These are phyloP conservation scores for Gymnogyps californianus DNA, from an alignment of 2,113 vertebrate genomes.

Conservation along the genomic window DNA sequence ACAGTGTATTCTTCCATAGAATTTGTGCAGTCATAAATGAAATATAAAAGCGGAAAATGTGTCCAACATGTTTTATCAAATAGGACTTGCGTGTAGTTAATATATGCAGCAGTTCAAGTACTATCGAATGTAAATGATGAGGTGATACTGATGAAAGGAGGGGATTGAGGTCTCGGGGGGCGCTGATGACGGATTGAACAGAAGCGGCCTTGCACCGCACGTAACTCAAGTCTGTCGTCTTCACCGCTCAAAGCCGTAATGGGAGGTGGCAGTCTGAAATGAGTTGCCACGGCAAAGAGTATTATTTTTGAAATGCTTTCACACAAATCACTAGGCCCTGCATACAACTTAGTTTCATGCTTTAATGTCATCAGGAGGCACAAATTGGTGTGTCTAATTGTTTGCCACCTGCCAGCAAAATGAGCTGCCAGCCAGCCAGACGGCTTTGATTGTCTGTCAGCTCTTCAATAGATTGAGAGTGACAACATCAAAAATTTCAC, in stretches of 20 bases:
- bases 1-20: not conserved
- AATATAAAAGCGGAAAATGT: conserved; percentile 52
- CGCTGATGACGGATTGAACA: conserved; percentile 97
- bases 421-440: conserved; percentile 94
- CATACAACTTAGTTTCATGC: conserved; percentile 94
- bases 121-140: conserved; percentile 84
- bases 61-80: conserved; percentile 42
- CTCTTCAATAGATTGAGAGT: conserved; percentile 86
- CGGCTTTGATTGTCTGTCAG: conserved; percentile 92
- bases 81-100: conserved; percentile 67
- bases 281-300: conserved; percentile 92
- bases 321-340: conserved; percentile 91
- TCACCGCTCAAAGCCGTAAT: conserved; percentile 93
- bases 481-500: conserved; percentile 94
- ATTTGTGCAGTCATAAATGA: conserved; percentile 19
- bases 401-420: conserved; percentile 99
- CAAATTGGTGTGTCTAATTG: conserved; percentile 99
- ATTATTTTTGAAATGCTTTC: conserved; percentile 99
- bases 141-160: conserved; percentile 89
- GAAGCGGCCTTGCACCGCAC: conserved; percentile 83
- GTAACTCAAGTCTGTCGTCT: conserved; percentile 86
- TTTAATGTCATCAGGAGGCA: conserved; percentile 92
- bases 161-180: conserved; percentile 91
- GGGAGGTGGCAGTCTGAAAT: conserved; percentile 97
- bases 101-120: conserved; percentile 76